Conservation (phyloP, 2,797 vertebrate species). For the Tinamus major region DNA sequence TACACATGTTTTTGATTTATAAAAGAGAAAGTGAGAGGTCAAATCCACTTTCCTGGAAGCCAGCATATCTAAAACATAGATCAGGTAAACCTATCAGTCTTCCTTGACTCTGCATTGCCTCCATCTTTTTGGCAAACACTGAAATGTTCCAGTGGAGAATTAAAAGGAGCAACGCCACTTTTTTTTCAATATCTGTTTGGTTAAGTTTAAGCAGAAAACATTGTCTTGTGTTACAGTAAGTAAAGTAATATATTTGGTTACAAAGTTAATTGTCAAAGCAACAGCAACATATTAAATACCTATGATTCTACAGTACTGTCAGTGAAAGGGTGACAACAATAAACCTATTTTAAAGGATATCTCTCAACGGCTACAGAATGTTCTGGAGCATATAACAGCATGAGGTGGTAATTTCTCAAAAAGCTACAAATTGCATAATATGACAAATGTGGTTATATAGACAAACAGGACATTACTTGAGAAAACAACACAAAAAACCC, state of each 20-base stretch:
- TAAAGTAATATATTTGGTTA: neutral
- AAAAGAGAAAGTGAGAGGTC: neutral
- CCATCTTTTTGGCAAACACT: neutral
- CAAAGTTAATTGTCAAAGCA: neutral
- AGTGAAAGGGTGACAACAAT: neutral
- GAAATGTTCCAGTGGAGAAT: neutral
- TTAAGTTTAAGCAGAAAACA: neutral
- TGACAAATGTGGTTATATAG: neutral
- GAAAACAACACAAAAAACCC: neutral
- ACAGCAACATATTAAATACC: neutral
- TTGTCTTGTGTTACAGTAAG: neutral
- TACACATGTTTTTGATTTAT: neutral
- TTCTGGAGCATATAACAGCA: neutral
- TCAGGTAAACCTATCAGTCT: neutral
- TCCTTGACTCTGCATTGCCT: neutral
- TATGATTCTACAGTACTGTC: neutral
- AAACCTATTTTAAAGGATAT: neutral
- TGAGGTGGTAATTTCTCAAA: neutral
- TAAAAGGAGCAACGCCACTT: neutral
- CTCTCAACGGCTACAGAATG: neutral
- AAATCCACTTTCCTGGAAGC: neutral
- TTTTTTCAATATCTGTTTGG: neutral
- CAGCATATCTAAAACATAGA: rapidly evolving
- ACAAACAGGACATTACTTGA: neutral
- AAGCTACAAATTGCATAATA: neutral